Base-by-base conservation (phyloP, 37 sponge, comb jelly and placozoan species). In the Hormiphora californensis region DNA sequence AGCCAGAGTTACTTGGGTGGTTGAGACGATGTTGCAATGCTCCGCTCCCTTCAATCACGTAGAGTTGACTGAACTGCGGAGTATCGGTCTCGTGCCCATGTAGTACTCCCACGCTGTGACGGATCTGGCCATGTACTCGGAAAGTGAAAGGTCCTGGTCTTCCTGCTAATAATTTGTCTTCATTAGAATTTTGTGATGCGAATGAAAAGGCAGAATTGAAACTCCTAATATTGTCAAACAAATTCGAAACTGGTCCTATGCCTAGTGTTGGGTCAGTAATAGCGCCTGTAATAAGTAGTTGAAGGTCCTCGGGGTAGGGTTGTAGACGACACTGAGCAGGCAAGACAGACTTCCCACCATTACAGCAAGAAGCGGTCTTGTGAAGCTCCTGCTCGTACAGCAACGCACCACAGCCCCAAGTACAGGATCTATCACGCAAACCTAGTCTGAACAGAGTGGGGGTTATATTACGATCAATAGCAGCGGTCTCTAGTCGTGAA, bases 181-280 rank as follows among this genome's bases (percentile, higher is more conserved):
- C 68, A 35, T 39, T 39, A 30, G 34, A 65, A 22, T n/a, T n/a
- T n/a, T n/a, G n/a, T n/a, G 62, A 59, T 7, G 62, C 62, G n/a
- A 59, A 59, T 21, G 62, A 9, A 59, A 59, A 59, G 17, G 68
- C 68, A 35, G 68, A 65, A 25, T 65, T 65, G 38, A 23, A 65
- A 65, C 68, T 35, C 19, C 68, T 9, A 5, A 65, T 65, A 39
- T 65, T 36, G n/a, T n/a, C n/a, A n/a, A n/a, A n/a, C n/a, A n/a
- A n/a, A n/a, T n/a, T n/a, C n/a, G n/a, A n/a, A n/a, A n/a, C n/a
- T n/a, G n/a, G n/a, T n/a, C n/a, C n/a, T n/a, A n/a, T n/a, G n/a
- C n/a, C n/a, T n/a, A n/a, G n/a, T n/a, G n/a, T n/a, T n/a, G n/a
- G n/a, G n/a, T n/a, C n/a, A n/a, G n/a, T n/a, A n/a, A n/a, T n/a